These are phyloP conservation scores for Monopis laevigella DNA, from an alignment of 2,888 invertebrate species.

Conservation along the genomic window DNA sequence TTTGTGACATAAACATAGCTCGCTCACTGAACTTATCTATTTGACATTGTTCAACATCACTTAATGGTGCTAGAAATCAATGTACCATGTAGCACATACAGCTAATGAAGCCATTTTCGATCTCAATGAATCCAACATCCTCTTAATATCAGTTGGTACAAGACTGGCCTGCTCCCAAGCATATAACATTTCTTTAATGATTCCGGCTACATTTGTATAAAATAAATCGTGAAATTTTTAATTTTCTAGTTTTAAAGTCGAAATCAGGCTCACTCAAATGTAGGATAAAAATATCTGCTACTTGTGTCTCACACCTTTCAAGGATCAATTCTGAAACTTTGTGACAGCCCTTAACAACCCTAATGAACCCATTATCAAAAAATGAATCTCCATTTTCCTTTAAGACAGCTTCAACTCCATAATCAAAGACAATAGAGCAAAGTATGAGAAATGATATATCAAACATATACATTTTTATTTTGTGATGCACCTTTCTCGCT, in stretches of 20 bases:
- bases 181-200: constrained; percentile 84
- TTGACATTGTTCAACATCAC: constrained; percentile 71
- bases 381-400: constrained; percentile 88
- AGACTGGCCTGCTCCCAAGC: constrained; percentile 95
- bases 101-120: constrained; percentile 89
- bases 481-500: constrained; percentile 71
- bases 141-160: constrained; percentile 85
- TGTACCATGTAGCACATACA: constrained; percentile 96
- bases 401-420: constrained; percentile 86
- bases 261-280: constrained; percentile 84
- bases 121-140: constrained; percentile 87
- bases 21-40: constrained; percentile 83
- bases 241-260: constrained; percentile 78
- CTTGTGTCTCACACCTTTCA: constrained; percentile 77
- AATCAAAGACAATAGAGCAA: constrained; percentile 91
- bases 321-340: constrained; percentile 88
- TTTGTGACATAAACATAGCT: constrained; percentile 81
- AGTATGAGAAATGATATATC: constrained; percentile 95
- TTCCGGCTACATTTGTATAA: constrained; percentile 87
- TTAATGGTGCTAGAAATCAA: constrained; percentile 76
- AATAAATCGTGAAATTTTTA: constrained; percentile 91
- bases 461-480: constrained; percentile 85
- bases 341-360: constrained; percentile 84
- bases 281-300: constrained; percentile 83
- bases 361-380: constrained; percentile 91